phyloP scores from a whole-genome alignment of 92 coral and sea anemone genomes.

The Chrysogorgia sp. region DNA sequence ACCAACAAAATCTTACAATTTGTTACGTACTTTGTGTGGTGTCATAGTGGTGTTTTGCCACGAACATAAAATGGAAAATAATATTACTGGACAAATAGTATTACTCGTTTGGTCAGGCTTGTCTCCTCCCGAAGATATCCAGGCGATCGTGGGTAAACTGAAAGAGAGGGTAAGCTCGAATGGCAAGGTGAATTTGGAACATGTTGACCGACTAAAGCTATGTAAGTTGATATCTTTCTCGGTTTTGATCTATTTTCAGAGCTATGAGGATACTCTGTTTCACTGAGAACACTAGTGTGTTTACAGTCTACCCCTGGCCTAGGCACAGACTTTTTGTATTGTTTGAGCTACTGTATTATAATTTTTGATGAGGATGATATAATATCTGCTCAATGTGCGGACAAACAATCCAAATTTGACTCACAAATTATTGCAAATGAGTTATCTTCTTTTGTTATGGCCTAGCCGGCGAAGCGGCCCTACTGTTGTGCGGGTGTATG shows the following conservation, averaged over 20 bases:
- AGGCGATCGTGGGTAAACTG: slow-evolving; percentile 66
- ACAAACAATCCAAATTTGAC: no score
- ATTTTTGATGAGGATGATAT: no score
- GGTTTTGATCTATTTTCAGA: neutral
- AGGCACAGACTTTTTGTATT: no score
- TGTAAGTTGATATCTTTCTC: slow-evolving; percentile 64
- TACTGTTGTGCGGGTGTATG: no score
- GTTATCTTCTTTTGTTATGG: no score
- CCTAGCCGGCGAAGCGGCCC: no score
- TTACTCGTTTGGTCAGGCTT: slow-evolving; percentile 88
- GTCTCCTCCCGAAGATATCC: slow-evolving; percentile 76
- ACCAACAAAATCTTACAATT: neutral
- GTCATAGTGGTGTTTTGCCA: neutral
- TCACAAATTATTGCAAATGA: no score
- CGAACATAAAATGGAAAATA: slow-evolving; percentile 60
- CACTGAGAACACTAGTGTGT: no score
- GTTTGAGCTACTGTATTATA: no score
- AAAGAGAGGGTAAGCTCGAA: slow-evolving; percentile 59
- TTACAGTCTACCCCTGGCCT: no score
- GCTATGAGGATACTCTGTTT: neutral
- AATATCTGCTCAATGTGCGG: no score
- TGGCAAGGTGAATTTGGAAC: slow-evolving; percentile 85
- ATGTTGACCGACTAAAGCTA: slow-evolving; percentile 73
- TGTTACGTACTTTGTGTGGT: neutral
- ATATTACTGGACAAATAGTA: slow-evolving; percentile 61